Base-by-base conservation (phyloP, 2,797 vertebrate genomes). In the Momotus momota region DNA sequence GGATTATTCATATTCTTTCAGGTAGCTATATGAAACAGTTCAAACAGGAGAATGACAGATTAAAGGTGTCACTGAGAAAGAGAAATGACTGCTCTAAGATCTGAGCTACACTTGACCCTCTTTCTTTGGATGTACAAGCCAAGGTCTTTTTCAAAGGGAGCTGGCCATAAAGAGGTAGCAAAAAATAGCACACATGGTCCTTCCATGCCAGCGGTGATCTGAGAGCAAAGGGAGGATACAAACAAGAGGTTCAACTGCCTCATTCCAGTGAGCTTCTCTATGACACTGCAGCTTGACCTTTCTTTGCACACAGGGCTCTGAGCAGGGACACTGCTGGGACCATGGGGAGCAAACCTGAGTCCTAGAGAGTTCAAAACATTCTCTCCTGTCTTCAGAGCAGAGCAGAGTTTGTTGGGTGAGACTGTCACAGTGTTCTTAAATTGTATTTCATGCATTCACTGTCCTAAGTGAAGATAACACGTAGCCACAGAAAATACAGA, bases 1-100 rank as follows among this genome's bases (percentile, higher is more conserved):
- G 74, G 26, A 79, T 85, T 93, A 72, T 65, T 81, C 66, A 14
- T 90, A 15, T 84, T 86, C 73, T 71, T 90, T 77, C 67, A 83
- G 81, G 87, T 91, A 80, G 66, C 79, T 75, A 9, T 33, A 21
- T 77, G 87, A 17, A 94, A 29, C 31, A 57, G 41, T 46, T 89
- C 35, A 52, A 69, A 57, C 33, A 52, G 38, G 11, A 5, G 66
- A 75, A 72, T 10, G 51, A n/a, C 9, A 38, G 74, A 67, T 71
- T 71, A 81, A 88, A 88, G 65, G 49, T 84, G 74, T 52, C 1
- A 0, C 7, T 84, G 91, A 13, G 31, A 45, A 41, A 41, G 25
- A 73, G 41, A 41, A 81, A 46, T 49, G 29, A 8, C 69, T 81
- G 60, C 19, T 80, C 27, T 33, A 35, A 52, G 62, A 54, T 38